phyloP scores from a whole-genome alignment of 92 coral and sea anemone species.

The Umimayanthus chanpuru region DNA sequence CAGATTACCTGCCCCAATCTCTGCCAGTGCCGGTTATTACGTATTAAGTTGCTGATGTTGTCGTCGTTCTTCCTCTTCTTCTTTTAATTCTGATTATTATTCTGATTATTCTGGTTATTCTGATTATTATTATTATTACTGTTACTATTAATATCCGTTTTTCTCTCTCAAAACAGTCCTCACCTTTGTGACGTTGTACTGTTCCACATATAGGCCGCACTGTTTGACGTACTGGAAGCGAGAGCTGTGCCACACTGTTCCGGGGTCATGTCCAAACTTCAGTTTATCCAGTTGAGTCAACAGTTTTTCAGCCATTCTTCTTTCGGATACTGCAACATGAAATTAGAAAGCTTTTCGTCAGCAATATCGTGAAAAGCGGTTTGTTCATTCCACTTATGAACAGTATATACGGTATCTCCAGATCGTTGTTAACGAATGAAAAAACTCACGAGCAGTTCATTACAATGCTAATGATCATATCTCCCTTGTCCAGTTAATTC shows the following conservation, averaged over 20 bases:
- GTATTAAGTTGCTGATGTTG: no score
- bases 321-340: neutral
- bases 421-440: neutral
- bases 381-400: neutral
- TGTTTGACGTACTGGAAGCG: slow-evolving; percentile 76
- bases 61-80: no score
- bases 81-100: no score
- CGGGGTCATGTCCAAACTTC: slow-evolving; percentile 73
- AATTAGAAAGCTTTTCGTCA: neutral
- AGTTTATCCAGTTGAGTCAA: slow-evolving; percentile 54
- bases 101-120: no score
- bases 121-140: no score
- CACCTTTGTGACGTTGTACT: slow-evolving; percentile 86
- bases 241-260: slow-evolving; percentile 63
- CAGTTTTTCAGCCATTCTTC: slow-evolving; percentile 42
- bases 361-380: neutral
- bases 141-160: no score
- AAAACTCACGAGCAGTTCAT: no score
- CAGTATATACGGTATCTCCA: neutral
- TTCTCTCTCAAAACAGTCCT: neutral
- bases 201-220: slow-evolving; percentile 87
- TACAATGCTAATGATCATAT: neutral
- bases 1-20: no score
- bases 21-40: no score
- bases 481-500: no score